These are phyloP conservation scores for Cryptosula pallasiana DNA, from an alignment of 2,888 invertebrate genomes.

Conservation along the genomic window DNA sequence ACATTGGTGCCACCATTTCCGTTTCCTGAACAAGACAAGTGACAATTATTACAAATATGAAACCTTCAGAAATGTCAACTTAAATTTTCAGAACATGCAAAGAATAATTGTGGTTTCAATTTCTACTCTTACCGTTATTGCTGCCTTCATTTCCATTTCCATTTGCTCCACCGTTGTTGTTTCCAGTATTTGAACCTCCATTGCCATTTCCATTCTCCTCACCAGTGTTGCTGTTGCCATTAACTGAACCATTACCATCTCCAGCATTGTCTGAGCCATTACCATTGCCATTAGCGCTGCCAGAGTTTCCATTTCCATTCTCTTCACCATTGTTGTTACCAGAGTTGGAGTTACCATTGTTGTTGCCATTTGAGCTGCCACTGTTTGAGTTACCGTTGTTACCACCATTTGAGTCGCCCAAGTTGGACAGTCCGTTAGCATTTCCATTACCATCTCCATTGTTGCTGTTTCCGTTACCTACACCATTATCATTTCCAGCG, in stretches of 20 bases:
- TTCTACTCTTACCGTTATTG: neutral
- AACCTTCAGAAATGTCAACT: too few relatives aligned
- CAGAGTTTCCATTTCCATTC: slow-evolving; percentile 8
- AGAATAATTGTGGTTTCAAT: too few relatives aligned
- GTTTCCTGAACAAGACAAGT: slow-evolving; percentile 2
- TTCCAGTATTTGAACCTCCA: slow-evolving; percentile 6
- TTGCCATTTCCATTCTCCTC: neutral
- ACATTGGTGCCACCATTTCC: slow-evolving; percentile 13
- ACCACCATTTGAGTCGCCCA: slow-evolving; percentile 23
- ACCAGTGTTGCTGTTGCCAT: slow-evolving; percentile 15
- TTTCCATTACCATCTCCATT: slow-evolving; percentile 26
- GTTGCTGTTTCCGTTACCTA: slow-evolving; percentile 14
- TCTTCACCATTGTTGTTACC: slow-evolving; percentile 3
- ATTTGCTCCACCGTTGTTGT: neutral
- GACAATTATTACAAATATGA: too few relatives aligned
- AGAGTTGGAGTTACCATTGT: slow-evolving; percentile 20
- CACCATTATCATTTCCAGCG: slow-evolving; percentile 17
- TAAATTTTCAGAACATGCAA: too few relatives aligned
- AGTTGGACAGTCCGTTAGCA: slow-evolving; percentile 17
- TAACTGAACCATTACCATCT: neutral
- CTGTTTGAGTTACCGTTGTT: slow-evolving; percentile 19
- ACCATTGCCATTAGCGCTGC: neutral
- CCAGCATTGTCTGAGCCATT: neutral
- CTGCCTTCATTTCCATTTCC: neutral
- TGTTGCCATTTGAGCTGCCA: slow-evolving; percentile 3